Conservation (phyloP, 2,797 vertebrate species). For the Malurus splendens region DNA sequence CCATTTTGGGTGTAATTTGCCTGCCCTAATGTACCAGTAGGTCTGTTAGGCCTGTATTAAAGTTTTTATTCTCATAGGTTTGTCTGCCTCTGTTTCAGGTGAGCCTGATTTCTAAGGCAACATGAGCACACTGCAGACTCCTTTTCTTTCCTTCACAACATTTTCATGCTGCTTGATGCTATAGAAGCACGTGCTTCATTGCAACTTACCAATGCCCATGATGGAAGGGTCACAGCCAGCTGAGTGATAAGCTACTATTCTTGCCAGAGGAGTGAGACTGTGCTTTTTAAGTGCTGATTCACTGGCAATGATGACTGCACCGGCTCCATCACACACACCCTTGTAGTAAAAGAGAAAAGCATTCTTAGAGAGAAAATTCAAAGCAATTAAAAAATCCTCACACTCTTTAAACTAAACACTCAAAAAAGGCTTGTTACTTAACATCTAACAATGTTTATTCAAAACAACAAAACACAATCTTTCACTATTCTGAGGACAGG, state of each 20-base stretch:
- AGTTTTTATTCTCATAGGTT: no score
- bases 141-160: background rate
- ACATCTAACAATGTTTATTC: background rate
- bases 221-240: conserved; percentile 93
- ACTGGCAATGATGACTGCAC: conserved; percentile 86
- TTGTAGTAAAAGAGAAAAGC: conserved; percentile 35
- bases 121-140: background rate
- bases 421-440: background rate
- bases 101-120: no score
- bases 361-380: background rate
- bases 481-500: background rate
- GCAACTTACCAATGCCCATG: conserved; percentile 93
- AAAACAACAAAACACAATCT: background rate
- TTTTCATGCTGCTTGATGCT: background rate
- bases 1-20: no score
- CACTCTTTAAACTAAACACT: background rate
- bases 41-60: no score
- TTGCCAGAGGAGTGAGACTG: conserved; percentile 87
- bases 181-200: background rate
- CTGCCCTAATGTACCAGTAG: no score
- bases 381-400: accelerated
- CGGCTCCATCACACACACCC: conserved; percentile 92
- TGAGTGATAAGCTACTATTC: conserved; percentile 86
- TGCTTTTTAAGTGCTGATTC: conserved; percentile 90
- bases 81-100: no score